These are phyloP conservation scores for Ramphastos sulfuratus DNA, from an alignment of 2,113 vertebrate species.

Conservation along the genomic window DNA sequence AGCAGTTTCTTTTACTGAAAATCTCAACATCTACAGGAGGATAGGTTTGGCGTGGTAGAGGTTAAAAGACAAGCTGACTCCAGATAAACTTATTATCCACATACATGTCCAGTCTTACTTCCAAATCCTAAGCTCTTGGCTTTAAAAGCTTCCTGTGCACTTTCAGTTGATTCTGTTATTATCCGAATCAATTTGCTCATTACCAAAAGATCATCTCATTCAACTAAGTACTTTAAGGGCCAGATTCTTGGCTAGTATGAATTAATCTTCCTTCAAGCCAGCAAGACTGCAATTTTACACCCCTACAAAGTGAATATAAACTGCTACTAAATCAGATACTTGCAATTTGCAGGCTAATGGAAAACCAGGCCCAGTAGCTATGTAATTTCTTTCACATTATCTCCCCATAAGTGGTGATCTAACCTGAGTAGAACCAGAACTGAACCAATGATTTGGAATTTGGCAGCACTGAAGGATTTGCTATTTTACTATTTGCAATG, in stretches of 20 bases:
- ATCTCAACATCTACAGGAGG: background rate
- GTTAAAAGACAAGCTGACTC: conserved; percentile 6
- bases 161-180: conserved; percentile 47
- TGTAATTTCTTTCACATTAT: conserved; percentile 43
- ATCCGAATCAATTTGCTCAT: conserved; percentile 51
- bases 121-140: conserved; percentile 5
- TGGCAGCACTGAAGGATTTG: background rate
- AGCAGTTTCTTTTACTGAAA: background rate
- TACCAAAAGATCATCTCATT: conserved; percentile 34
- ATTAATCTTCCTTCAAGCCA: conserved; percentile 28
- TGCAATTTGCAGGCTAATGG: conserved; percentile 37
- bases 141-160: conserved; percentile 12
- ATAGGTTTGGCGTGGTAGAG: background rate
- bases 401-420: conserved; percentile 23
- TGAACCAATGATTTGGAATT: background rate
- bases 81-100: background rate
- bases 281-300: background rate
- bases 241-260: conserved; percentile 12
- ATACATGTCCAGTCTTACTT: background rate
- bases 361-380: background rate
- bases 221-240: conserved; percentile 19
- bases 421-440: conserved; percentile 3
- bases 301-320: conserved; percentile 31
- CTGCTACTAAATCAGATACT: conserved; percentile 29
- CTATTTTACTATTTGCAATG: background rate